Percentiles rank a stretch among this genome's conserved stretches.
These are phyloP conservation scores for Drosophila niveifrons DNA, from an alignment of 2,888 invertebrate species.

Conservation along the genomic window DNA sequence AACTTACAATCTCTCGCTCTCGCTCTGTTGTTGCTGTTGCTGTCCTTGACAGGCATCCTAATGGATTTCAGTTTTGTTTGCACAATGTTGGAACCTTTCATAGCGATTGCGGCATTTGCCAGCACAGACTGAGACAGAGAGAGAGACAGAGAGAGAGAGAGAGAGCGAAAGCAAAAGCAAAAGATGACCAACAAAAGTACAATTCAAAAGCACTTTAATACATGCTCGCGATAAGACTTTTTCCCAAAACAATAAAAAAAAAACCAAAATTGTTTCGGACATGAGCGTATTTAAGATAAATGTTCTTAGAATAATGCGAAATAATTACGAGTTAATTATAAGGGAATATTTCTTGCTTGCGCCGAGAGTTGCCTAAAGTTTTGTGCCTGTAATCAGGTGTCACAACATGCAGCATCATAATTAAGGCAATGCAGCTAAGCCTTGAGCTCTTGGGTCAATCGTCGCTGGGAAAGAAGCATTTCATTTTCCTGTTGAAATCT, in stretches of 20 bases:
- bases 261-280: neutral
- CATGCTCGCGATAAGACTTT: neutral
- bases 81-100: slow-evolving; percentile 29
- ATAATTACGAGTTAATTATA: neutral
- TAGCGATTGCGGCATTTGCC: slow-evolving; percentile 18
- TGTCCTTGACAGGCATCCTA: slow-evolving; percentile 55
- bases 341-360: neutral
- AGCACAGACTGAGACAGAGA: neutral
- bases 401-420: neutral
- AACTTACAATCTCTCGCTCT: neutral
- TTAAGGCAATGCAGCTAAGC: slow-evolving; percentile 5
- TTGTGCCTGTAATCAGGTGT: neutral
- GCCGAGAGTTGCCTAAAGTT: neutral
- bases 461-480: slow-evolving; percentile 13
- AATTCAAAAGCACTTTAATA: slow-evolving; percentile 23
- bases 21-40: slow-evolving; percentile 28
- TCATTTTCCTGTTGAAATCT: slow-evolving; percentile 45
- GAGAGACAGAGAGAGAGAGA: neutral
- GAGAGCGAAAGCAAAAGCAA: neutral
- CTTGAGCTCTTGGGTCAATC: slow-evolving; percentile 25
- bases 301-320: slow-evolving; percentile 2
- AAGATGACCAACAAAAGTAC: slow-evolving; percentile 22
- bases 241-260: too few species aligned
- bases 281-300: neutral
- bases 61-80: slow-evolving; percentile 48